Base-by-base conservation (phyloP, 2,797 vertebrate genomes). In the Semaprochilodus insignis region DNA sequence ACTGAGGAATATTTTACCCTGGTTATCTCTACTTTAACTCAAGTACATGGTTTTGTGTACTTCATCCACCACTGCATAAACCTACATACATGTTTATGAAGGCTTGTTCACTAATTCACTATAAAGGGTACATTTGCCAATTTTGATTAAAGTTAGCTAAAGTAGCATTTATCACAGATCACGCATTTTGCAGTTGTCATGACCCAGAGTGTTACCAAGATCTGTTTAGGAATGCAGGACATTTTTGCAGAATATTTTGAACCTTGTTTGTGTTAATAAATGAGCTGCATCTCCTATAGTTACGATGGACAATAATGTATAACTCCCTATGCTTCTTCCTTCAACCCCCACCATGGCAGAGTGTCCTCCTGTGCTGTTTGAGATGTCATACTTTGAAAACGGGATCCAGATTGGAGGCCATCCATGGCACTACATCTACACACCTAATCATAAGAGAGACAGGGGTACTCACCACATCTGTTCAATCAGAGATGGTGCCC, bases 361-460 rank as follows among this genome's bases (percentile, higher is more conserved):
- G 87, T 92, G 89, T 1, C 97, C 95, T 72, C 95, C 96, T 19
- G 91, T 96, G 83, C 94, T 99, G 85, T 99, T 99, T 88, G 96
- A 99, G 90, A 95, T 97, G 79, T 94, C 95, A 60, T 97, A 96
- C 78, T 94, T 96, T 87, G 95, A 96, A 85, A 97, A 96, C 59
- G 95, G 95, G 67, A 94, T 99, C 89, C 97, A 98, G 91, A 96
- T 99, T 55, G 98, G 98, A 91, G 97, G 97, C 82, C 95, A 95
- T 87, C 98, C 98, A 17, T 99, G 97, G 97, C 97, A 99, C 92
- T 99, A 96, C 89, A 99, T 99, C 91, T 96, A 97, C 90, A 99
- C 98, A 48, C 97, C 97, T 57, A 97, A 96, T 52, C 95, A 96
- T 88, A 97, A 95, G 92, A 95, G 93, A 66, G 94, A 98, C 85